phyloP scores from a whole-genome alignment of 2,797 vertebrate species.

The Thamnophis elegans region DNA sequence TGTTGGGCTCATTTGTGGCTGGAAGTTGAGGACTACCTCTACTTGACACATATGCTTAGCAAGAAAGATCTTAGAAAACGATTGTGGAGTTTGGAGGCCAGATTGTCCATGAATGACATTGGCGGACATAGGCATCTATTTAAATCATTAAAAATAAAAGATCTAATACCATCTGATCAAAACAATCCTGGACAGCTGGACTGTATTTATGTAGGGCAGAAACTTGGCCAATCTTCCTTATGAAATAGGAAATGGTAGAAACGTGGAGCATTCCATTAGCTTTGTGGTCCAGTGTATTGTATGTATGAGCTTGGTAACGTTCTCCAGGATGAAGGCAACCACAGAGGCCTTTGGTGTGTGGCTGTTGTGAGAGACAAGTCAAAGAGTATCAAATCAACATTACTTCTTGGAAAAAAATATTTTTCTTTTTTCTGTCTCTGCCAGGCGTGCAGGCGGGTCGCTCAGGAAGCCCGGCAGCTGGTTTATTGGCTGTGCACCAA shows the following conservation, averaged over 20 bases:
- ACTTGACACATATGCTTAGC: too few species aligned
- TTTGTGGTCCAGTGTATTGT: too few species aligned
- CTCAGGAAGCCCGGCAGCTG: constrained; percentile 35
- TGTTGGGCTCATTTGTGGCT: too few species aligned
- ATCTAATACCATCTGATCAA: neutral
- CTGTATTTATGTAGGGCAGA: neutral
- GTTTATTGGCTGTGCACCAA: neutral
- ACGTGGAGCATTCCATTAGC: neutral
- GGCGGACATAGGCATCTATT: neutral
- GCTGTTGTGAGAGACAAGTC: neutral
- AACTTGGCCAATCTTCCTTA: neutral
- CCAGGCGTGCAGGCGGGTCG: constrained; percentile 26
- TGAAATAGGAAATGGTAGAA: too few species aligned
- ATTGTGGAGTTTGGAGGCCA: neutral
- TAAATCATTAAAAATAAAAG: neutral
- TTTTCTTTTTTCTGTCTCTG: neutral
- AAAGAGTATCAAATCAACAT: neutral
- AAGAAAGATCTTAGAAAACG: neutral
- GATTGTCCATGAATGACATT: neutral
- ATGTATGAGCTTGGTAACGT: too few species aligned
- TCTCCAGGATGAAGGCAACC: too few species aligned
- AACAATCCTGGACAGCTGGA: neutral
- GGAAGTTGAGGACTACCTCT: too few species aligned
- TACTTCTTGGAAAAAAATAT: neutral
- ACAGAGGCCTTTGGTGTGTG: too few species aligned